phyloP scores from a whole-genome alignment of 2,797 vertebrate genomes.

The Micrastur ruficollis region DNA sequence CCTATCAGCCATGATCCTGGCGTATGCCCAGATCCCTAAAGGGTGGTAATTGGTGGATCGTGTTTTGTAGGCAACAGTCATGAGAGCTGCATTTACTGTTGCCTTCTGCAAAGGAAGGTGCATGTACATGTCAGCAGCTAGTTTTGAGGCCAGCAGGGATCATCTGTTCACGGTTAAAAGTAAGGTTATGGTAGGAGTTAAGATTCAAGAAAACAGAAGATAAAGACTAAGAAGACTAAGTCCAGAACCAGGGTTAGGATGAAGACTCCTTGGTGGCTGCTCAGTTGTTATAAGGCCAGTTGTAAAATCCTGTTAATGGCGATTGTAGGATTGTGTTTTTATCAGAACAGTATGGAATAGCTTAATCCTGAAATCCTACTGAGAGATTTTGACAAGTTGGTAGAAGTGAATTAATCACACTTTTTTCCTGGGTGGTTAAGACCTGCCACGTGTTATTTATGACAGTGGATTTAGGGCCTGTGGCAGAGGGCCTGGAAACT shows the following conservation, averaged over 20 bases:
- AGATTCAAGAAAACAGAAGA: background rate
- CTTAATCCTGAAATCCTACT: background rate
- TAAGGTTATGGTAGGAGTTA: background rate
- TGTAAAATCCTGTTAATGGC: background rate
- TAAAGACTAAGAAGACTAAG: background rate
- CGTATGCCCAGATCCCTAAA: background rate
- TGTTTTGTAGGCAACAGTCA: background rate
- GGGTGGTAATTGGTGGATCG: background rate
- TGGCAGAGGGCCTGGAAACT: background rate
- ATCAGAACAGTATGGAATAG: background rate
- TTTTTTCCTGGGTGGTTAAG: background rate
- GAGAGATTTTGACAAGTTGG: background rate
- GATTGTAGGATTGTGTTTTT: background rate
- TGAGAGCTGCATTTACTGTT: background rate
- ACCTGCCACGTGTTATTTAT: background rate
- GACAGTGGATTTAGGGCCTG: background rate
- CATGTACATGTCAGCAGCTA: background rate
- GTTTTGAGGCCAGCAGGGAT: background rate
- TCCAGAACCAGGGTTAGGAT: background rate
- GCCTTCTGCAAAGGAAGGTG: background rate
- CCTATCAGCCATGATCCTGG: fast-evolving
- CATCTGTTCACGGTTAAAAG: background rate
- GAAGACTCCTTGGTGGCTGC: background rate
- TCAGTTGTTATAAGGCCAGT: background rate
- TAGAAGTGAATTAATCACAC: background rate